Evolutionary conservation across 2,797 vertebrate species (phyloP).

Genomic region (Lindbergichthys nudifrons): DNA sequence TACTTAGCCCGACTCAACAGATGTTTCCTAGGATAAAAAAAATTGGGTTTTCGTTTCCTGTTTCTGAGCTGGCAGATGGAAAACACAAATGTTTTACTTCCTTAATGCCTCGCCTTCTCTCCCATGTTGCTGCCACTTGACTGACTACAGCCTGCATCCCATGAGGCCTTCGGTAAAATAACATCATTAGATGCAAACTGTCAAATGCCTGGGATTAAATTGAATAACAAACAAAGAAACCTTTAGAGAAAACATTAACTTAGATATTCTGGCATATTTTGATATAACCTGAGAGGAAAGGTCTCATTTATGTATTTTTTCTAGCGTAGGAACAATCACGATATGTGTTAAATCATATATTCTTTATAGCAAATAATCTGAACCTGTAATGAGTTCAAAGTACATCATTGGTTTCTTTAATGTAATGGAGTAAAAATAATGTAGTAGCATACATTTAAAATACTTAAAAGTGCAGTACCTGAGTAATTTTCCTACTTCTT

Average conservation of each 20-base stretch:
- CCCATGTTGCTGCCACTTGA: constrained; percentile 24
- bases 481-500: too few species aligned
- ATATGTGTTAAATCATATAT: too few species aligned
- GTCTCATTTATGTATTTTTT: background rate
- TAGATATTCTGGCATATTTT: background rate
- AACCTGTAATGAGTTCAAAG: too few species aligned
- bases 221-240: background rate
- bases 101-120: constrained; percentile 47
- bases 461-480: too few species aligned
- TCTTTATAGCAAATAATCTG: too few species aligned
- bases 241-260: background rate
- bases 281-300: background rate
- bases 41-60: constrained; percentile 23
- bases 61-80: constrained; percentile 46
- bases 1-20: constrained; percentile 46
- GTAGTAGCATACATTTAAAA: too few species aligned
- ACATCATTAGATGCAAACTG: constrained; percentile 33
- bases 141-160: constrained; percentile 3
- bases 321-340: too few species aligned
- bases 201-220: constrained; percentile 7
- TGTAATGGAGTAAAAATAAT: too few species aligned
- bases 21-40: constrained; percentile 43
- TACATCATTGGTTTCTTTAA: too few species aligned
- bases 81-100: constrained; percentile 42
- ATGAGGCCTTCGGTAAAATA: constrained; percentile 16